Conservation (phyloP, 2,113 vertebrate species). For the Lepus americanus region DNA sequence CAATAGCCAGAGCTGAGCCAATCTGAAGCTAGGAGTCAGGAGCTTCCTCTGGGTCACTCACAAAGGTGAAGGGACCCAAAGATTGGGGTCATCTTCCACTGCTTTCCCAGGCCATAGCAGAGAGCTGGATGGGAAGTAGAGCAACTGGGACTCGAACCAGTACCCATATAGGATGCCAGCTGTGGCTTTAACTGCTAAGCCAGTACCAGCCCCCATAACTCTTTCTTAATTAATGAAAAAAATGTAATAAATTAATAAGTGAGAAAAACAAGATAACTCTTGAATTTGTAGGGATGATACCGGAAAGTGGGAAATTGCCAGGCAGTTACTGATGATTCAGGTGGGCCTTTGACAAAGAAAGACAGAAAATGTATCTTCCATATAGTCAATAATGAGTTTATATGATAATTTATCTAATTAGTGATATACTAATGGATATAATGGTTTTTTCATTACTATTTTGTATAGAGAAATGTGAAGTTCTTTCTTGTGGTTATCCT, state of each 20-base stretch:
- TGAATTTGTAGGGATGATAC: neutral
- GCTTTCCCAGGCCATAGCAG: too few relatives aligned
- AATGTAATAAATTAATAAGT: neutral
- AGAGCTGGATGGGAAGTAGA: too few relatives aligned
- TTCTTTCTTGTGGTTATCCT: neutral
- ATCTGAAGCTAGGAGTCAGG: too few relatives aligned
- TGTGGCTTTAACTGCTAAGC: too few relatives aligned
- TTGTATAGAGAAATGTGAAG: neutral
- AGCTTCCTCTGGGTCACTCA: too few relatives aligned
- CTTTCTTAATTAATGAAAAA: too few relatives aligned
- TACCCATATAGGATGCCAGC: too few relatives aligned
- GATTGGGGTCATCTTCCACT: too few relatives aligned
- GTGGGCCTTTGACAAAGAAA: neutral
- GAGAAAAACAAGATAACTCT: neutral
- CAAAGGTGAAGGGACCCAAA: too few relatives aligned
- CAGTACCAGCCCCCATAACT: too few relatives aligned
- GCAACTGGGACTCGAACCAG: too few relatives aligned
- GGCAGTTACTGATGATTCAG: neutral
- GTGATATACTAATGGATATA: neutral
- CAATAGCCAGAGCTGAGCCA: too few relatives aligned
- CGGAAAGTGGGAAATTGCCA: neutral
- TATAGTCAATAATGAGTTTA: neutral
- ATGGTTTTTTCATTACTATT: neutral
- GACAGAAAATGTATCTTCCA: neutral
- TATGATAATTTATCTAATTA: neutral